Percentiles rank a stretch among this genome's conserved stretches.
phyloP scores from a whole-genome alignment of 2,797 vertebrate genomes.

The Gymnoscopelus braueri region DNA sequence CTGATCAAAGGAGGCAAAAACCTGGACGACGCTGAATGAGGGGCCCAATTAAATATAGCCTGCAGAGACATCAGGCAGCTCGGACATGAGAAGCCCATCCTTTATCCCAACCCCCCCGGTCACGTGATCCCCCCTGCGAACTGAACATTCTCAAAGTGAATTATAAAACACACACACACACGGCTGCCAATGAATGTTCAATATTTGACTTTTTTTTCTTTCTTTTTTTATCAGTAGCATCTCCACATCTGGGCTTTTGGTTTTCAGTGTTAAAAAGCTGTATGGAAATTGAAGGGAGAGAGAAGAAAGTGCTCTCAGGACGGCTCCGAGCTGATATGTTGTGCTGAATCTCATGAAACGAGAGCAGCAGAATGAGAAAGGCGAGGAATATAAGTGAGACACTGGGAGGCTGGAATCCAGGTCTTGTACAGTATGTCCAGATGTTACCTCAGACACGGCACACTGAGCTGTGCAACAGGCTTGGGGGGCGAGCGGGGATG shows the following conservation, averaged over 20 bases:
- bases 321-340: conserved; percentile 24
- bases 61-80: conserved; percentile 71
- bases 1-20: conserved; percentile 80
- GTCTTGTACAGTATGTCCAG: conserved; percentile 9
- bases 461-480: conserved; percentile 15
- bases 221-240: conserved; percentile 34
- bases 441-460: conserved; percentile 32
- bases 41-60: conserved; percentile 83
- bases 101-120: conserved; percentile 37
- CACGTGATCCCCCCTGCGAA: conserved; percentile 60
- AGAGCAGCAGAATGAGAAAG: neutral
- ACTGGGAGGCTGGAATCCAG: conserved; percentile 26
- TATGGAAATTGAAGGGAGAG: conserved; percentile 38
- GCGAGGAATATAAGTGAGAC: conserved; percentile 24
- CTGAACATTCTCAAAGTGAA: conserved; percentile 77
- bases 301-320: conserved; percentile 22
- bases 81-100: conserved; percentile 57
- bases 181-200: conserved; percentile 65
- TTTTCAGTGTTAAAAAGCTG: conserved; percentile 34
- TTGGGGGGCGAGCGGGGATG: conserved; percentile 10
- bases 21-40: conserved; percentile 79
- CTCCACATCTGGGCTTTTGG: conserved; percentile 47
- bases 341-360: conserved; percentile 5
- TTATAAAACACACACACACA: conserved; percentile 60
- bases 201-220: conserved; percentile 71